A percentile compares a stretch with the other conserved stretches of the same genome.
Conservation (phyloP, 2,888 invertebrate genomes). For the Pachydiplax longipennis region DNA sequence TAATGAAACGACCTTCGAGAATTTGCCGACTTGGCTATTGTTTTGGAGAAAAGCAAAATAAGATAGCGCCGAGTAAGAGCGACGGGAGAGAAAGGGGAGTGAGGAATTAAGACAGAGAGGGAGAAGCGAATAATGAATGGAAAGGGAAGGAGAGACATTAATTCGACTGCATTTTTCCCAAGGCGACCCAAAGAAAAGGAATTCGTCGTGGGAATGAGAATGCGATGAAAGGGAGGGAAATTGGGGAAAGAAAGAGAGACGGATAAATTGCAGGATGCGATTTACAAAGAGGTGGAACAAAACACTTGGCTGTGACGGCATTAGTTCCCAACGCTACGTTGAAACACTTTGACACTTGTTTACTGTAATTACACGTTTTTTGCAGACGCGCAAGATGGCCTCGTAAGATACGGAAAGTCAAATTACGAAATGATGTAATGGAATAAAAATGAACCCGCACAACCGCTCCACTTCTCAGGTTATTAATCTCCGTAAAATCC, state of each 20-base stretch:
- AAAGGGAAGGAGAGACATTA: background rate
- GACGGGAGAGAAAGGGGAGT: background rate
- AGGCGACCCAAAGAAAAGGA: background rate
- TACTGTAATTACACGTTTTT: background rate
- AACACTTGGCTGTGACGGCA: background rate
- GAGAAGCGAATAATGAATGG: background rate
- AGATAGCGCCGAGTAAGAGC: background rate
- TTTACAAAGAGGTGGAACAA: background rate
- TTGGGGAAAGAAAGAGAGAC: background rate
- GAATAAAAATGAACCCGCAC: background rate
- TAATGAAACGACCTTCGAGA: background rate
- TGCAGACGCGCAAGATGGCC: background rate
- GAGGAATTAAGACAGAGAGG: background rate
- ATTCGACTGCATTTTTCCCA: background rate
- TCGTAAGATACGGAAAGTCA: background rate
- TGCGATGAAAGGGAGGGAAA: background rate
- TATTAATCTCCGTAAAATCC: too few relatives aligned
- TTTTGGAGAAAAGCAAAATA: background rate
- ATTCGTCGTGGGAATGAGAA: background rate
- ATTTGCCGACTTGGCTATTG: background rate
- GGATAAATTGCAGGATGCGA: background rate
- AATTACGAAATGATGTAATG: background rate
- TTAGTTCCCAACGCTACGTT: background rate
- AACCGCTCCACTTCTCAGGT: too few relatives aligned
- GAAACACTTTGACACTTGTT: background rate